Conservation (phyloP, 2,797 vertebrate species). For the Fistularia commersonii region DNA sequence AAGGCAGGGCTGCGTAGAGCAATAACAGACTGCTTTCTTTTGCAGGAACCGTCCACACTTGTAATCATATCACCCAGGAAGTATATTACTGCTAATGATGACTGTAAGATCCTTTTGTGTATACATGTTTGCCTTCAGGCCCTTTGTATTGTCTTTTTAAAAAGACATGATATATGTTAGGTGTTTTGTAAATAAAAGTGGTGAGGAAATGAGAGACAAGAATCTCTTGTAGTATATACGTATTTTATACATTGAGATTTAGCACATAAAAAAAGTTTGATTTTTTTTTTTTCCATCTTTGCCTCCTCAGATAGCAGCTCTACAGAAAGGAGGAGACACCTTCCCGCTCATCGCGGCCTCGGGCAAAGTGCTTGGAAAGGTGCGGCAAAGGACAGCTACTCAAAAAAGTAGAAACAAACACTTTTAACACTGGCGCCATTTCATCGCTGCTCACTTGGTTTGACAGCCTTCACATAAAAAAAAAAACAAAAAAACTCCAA, state of each 20-base stretch:
- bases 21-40: too few species aligned
- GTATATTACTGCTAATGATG: too few species aligned
- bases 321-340: conserved; percentile 80
- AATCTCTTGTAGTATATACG: too few species aligned
- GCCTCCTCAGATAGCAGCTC: conserved; percentile 63
- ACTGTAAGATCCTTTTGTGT: too few species aligned
- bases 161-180: too few species aligned
- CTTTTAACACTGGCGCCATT: conserved; percentile 7
- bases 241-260: background rate
- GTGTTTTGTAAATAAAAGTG: too few species aligned
- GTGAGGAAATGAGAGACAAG: too few species aligned
- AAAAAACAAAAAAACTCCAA: conserved; percentile 8
- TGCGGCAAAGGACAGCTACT: conserved; percentile 56
- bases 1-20: too few species aligned
- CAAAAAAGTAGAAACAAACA: conserved; percentile 4
- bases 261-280: background rate
- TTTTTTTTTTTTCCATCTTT: background rate
- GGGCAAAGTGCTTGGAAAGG: conserved; percentile 84
- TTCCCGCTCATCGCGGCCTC: conserved; percentile 82
- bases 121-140: too few species aligned
- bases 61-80: too few species aligned
- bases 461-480: conserved; percentile 2
- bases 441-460: conserved; percentile 20
- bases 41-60: too few species aligned
- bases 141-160: too few species aligned